A percentile compares a stretch with the other conserved stretches of the same genome.
Evolutionary conservation across 1,140 invertebrate species (phyloP).

Genomic region (Propsilocerus akamusi): DNA sequence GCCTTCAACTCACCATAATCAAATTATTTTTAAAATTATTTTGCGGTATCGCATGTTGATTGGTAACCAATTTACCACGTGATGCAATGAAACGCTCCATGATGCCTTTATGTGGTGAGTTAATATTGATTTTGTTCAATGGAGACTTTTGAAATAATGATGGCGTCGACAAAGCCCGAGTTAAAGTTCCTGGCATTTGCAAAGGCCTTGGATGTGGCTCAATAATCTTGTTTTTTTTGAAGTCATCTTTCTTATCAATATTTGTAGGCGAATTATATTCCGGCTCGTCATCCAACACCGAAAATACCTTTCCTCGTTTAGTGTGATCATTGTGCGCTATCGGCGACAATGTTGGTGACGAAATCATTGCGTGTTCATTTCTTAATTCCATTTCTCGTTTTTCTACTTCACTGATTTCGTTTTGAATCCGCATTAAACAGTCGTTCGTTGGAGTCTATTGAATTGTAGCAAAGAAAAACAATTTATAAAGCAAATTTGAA

Average conservation of each 20-base stretch:
- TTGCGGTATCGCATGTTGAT: slow-evolving; percentile 7
- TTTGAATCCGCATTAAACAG: slow-evolving; percentile 40
- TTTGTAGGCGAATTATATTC: slow-evolving; percentile 18
- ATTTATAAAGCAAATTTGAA: too few relatives aligned
- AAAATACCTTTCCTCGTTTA: slow-evolving; percentile 24
- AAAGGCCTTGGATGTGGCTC: slow-evolving; percentile 24
- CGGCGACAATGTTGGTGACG: slow-evolving; percentile 6
- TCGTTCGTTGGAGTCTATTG: slow-evolving; percentile 25
- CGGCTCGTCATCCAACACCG: slow-evolving; percentile 21
- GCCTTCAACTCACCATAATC: slow-evolving; percentile 8
- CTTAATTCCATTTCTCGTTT: slow-evolving; percentile 43
- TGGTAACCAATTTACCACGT: slow-evolving; percentile 37
- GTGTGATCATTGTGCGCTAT: slow-evolving; percentile 25
- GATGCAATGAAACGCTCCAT: slow-evolving; percentile 61
- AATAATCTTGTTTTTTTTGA: slow-evolving; percentile 10
- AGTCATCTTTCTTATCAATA: slow-evolving; percentile 7
- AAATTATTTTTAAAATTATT: slow-evolving; percentile 1
- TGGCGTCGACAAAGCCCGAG: slow-evolving; percentile 36
- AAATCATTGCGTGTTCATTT: slow-evolving; percentile 30
- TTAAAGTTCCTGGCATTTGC: slow-evolving; percentile 16
- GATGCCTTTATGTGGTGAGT: slow-evolving; percentile 42
- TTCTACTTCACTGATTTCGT: slow-evolving; percentile 46
- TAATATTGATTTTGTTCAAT: slow-evolving; percentile 36
- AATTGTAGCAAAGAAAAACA: too few relatives aligned
- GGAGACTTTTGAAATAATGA: slow-evolving; percentile 29